Evolutionary conservation across 2,797 vertebrate genomes (phyloP).

Genomic region (Cephalopachus bancanus): DNA sequence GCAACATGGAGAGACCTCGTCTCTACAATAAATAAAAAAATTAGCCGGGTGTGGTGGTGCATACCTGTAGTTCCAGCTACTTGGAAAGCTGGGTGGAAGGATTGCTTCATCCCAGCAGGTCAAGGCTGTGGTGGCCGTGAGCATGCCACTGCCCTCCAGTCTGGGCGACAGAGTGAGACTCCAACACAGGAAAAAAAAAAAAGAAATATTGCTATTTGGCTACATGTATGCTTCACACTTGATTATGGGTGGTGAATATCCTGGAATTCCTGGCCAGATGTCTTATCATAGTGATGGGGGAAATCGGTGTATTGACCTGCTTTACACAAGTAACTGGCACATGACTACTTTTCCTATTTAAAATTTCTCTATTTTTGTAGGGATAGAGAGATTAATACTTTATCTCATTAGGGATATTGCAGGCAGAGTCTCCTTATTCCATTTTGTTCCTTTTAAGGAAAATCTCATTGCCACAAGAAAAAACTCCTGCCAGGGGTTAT

Average conservation of each 20-base stretch:
- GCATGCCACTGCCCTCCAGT: no score
- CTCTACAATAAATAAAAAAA: no score
- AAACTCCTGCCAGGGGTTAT: not conserved
- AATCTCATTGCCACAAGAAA: conserved; percentile 29
- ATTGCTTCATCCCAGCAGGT: no score
- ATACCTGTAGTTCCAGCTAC: no score
- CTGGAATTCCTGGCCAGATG: not conserved
- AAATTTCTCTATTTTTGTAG: not conserved
- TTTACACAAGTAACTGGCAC: conserved; percentile 3
- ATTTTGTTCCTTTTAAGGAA: conserved; percentile 7
- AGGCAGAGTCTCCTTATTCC: not conserved
- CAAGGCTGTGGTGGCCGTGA: no score
- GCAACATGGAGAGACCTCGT: no score
- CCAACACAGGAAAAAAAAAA: no score
- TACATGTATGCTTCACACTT: conserved; percentile 21
- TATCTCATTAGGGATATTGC: not conserved
- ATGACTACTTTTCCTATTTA: not conserved
- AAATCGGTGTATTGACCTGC: not conserved
- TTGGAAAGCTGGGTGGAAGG: no score
- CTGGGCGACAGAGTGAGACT: no score
- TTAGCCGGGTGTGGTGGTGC: no score
- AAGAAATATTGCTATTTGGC: conserved; percentile 42
- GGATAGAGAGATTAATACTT: conserved; percentile 10
- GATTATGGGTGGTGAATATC: conserved; percentile 21
- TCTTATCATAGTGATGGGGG: not conserved